Evolutionary conservation across 2,888 invertebrate species (phyloP).

Genomic region (Oscheius sp.): DNA sequence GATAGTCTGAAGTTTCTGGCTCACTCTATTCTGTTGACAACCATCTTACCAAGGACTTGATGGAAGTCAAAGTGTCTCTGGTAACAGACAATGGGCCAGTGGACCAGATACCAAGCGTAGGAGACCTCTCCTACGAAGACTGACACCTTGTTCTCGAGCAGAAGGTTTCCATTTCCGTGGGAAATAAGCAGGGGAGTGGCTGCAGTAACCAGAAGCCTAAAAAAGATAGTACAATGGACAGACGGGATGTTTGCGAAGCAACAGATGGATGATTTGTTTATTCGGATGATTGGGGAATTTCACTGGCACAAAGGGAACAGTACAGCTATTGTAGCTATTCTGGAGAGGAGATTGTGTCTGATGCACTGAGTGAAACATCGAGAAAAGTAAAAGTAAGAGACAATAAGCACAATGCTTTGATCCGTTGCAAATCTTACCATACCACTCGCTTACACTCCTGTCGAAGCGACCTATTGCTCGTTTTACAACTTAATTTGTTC

Average conservation of each 20-base stretch:
- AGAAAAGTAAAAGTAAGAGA: neutral
- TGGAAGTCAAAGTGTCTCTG: neutral
- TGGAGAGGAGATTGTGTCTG: neutral
- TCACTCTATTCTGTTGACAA: too few species aligned
- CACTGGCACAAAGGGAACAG: neutral
- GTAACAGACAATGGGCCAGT: slow-evolving; percentile 20
- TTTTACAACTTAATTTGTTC: too few species aligned
- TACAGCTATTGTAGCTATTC: neutral
- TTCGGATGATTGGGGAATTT: neutral
- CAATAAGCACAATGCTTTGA: neutral
- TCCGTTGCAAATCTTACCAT: too few species aligned
- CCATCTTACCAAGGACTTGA: neutral
- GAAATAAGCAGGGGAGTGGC: neutral
- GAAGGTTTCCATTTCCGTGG: neutral
- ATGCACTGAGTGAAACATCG: neutral
- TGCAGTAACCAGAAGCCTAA: slow-evolving; percentile 15
- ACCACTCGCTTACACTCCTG: too few species aligned
- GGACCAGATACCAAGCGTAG: slow-evolving; percentile 24
- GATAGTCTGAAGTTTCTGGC: neutral
- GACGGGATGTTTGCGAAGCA: neutral
- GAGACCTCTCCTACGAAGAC: slow-evolving; percentile 19
- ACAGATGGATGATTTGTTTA: neutral
- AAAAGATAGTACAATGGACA: neutral
- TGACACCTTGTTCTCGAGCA: slow-evolving; percentile 8
- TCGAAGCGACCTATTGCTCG: too few species aligned